Evolutionary conservation across 2,113 vertebrate genomes (phyloP).

Genomic region (Semicossyphus pulcher): DNA sequence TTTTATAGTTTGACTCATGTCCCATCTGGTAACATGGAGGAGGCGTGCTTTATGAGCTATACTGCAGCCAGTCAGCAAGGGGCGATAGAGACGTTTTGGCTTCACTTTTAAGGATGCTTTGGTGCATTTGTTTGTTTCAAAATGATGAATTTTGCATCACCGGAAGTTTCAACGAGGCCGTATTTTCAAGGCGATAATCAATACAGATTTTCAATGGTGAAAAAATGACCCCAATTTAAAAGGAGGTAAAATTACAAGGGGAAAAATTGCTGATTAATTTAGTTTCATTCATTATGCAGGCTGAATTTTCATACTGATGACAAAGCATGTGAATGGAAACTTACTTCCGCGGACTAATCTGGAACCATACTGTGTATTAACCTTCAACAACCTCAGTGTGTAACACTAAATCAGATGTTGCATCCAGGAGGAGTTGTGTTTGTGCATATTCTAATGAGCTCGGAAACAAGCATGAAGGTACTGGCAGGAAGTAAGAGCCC

Average conservation of each 20-base stretch:
- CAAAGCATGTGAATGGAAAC: conserved; percentile 25
- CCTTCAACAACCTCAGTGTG: conserved; percentile 35
- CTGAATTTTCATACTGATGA: conserved; percentile 25
- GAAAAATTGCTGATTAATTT: conserved; percentile 22
- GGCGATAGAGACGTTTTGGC: too few species aligned
- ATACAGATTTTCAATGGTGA: conserved; percentile 48
- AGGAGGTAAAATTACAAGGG: conserved; percentile 33
- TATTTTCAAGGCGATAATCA: conserved; percentile 53
- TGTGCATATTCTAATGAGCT: conserved; percentile 73
- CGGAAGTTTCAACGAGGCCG: too few species aligned
- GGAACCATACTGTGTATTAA: conserved; percentile 26
- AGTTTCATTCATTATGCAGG: conserved; percentile 41
- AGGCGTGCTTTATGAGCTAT: too few species aligned
- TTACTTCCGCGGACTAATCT: conserved; percentile 25
- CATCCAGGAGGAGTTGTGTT: conserved; percentile 51
- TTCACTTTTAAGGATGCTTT: too few species aligned
- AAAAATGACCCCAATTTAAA: conserved; percentile 40
- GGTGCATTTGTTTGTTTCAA: too few species aligned
- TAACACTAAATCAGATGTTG: conserved; percentile 34
- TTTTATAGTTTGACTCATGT: too few species aligned
- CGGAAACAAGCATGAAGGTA: conserved; percentile 65
- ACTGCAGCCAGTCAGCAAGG: too few species aligned
- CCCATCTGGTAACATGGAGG: too few species aligned
- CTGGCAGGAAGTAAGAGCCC: conserved; percentile 68
- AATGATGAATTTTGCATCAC: too few species aligned